These are phyloP conservation scores for Ephialtes manifestator DNA, from an alignment of 2,888 invertebrate species.

Conservation along the genomic window DNA sequence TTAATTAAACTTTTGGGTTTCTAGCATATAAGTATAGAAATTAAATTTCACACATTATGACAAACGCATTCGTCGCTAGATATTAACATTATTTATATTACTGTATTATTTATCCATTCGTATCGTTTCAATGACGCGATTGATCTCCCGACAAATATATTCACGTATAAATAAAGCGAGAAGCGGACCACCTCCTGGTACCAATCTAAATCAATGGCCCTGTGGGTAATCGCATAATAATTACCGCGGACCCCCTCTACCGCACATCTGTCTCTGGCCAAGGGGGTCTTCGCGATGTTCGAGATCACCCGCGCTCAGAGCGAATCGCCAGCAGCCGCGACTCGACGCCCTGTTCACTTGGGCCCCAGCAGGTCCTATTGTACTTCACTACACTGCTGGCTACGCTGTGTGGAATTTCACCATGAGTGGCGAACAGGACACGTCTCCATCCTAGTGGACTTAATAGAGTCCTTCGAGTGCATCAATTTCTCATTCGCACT, in stretches of 20 bases:
- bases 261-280: conserved; percentile 83
- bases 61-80: not conserved
- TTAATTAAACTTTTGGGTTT: not conserved
- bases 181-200: conserved; percentile 79
- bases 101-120: not conserved
- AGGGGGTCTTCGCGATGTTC: conserved; percentile 74
- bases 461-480: conserved; percentile 49
- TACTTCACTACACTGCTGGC: conserved; percentile 75
- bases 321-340: conserved; percentile 74
- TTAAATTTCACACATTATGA: not conserved
- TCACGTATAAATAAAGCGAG: conserved; percentile 42
- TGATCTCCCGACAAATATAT: conserved; percentile 56
- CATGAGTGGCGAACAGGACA: conserved; percentile 27
- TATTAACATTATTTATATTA: not conserved
- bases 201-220: conserved; percentile 85
- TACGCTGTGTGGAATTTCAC: conserved; percentile 60
- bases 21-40: not conserved
- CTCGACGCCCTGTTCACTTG: conserved; percentile 60
- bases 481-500: conserved; percentile 28
- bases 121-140: conserved; percentile 42
- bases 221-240: conserved; percentile 86
- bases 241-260: conserved; percentile 84
- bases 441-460: conserved; percentile 30
- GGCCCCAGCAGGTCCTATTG: conserved; percentile 84
- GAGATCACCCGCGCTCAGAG: conserved; percentile 65